A percentile compares a stretch with the other conserved stretches of the same genome.
Conservation (phyloP, 1,140 invertebrate genomes). For the Melipona quadrifasciata region DNA sequence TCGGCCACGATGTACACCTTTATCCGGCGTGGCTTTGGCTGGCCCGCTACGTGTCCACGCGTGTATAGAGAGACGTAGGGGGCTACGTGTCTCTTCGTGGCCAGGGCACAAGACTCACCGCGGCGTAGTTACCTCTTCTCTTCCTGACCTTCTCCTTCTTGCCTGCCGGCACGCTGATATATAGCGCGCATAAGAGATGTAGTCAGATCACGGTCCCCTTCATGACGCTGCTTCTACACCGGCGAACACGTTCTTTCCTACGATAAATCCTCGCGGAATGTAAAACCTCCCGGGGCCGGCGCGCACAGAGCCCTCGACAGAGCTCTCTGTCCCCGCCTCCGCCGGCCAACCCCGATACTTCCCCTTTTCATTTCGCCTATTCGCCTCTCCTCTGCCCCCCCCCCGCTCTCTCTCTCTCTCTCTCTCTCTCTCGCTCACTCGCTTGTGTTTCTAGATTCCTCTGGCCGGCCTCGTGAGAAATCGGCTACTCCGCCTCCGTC, state of each 20-base stretch:
- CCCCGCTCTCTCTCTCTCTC: not conserved
- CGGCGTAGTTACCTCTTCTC: slow-evolving; percentile 43
- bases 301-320: slow-evolving; percentile 26
- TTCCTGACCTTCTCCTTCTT: slow-evolving; percentile 44
- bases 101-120: slow-evolving; percentile 30
- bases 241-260: slow-evolving; percentile 76
- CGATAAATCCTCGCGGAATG: slow-evolving; percentile 76
- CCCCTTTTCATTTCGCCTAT: slow-evolving; percentile 8
- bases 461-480: slow-evolving; percentile 51
- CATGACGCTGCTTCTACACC: slow-evolving; percentile 75
- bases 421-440: too few species aligned
- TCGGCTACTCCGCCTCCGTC: slow-evolving; percentile 23
- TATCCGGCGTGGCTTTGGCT: slow-evolving; percentile 15
- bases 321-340: not conserved
- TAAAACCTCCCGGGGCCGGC: slow-evolving; percentile 64
- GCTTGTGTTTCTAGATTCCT: slow-evolving; percentile 3
- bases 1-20: not conserved
- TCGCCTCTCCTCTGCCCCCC: not conserved
- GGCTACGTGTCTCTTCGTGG: slow-evolving; percentile 37
- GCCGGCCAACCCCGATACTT: slow-evolving; percentile 11
- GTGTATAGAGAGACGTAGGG: slow-evolving; percentile 26
- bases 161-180: slow-evolving; percentile 71
- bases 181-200: slow-evolving; percentile 75
- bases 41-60: not conserved
- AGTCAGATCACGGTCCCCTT: slow-evolving; percentile 74